Evolutionary conservation across 1,140 invertebrate species (phyloP).

Genomic region (Copidosoma floridanum): DNA sequence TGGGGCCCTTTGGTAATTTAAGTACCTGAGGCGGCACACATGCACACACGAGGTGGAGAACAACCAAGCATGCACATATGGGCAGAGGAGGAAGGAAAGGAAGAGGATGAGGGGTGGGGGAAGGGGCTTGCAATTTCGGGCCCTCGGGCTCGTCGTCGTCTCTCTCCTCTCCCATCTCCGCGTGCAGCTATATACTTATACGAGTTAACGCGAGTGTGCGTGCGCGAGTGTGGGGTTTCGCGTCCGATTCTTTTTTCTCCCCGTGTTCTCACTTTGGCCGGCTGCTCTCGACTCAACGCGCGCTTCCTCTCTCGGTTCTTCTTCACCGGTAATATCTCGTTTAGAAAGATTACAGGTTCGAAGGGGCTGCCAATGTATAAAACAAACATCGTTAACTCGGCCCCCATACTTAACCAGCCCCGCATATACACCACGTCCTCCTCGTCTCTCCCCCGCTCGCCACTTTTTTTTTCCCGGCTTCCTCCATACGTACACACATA

Average conservation of each 20-base stretch:
- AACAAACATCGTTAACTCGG: constrained; percentile 59
- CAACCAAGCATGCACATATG: background rate
- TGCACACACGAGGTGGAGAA: too few species aligned
- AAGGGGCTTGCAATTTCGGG: constrained; percentile 1
- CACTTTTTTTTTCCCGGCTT: background rate
- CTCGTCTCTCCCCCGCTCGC: constrained; percentile 22
- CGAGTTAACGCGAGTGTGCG: too few species aligned
- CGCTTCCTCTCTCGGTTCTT: background rate
- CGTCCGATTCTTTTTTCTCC: background rate
- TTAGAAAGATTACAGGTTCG: constrained; percentile 60
- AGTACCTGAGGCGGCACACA: constrained; percentile 3
- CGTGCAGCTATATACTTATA: too few species aligned
- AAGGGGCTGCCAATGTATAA: constrained; percentile 59
- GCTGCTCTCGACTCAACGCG: background rate
- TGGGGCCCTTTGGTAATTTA: constrained; percentile 17
- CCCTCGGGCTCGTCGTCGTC: background rate
- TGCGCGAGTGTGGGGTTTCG: constrained; percentile 21
- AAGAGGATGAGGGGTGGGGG: background rate
- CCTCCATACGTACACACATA: background rate
- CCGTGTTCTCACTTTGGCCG: background rate
- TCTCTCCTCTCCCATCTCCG: background rate
- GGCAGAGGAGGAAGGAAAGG: background rate
- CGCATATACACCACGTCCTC: too few species aligned
- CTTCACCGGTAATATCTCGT: constrained; percentile 54
- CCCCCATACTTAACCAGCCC: constrained; percentile 53